Evolutionary conservation across 37 sponge, comb jelly and placozoan genomes (phyloP), one percentile per base, ranked within the genome.

Genomic region (Haliclona indistincta): DNA sequence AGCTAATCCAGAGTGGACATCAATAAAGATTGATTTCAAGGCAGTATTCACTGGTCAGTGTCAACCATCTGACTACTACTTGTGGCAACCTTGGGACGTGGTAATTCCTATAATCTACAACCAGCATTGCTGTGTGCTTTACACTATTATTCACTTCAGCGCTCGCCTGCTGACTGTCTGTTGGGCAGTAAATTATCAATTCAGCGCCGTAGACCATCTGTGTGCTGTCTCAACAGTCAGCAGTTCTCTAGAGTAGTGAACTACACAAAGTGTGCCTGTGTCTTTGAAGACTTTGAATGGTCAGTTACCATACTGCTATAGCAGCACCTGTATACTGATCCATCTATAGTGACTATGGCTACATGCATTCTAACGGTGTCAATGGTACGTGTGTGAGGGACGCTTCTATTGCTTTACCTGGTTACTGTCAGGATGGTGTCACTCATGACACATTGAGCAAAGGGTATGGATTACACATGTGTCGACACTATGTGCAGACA

Each of bases 241-340:
- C 70, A 74, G 45, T 96, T 90, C 63, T 60, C 34, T 4, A 45
- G 91, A 15, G 53, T 41, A 8, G 45, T 74, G 10, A 67, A 8
- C 39, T 54, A 58, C 60, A 33, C 63, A 20, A n/a, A 32, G n/a
- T 96, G 97, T 73, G 36, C 37, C 8, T 96, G 97, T 49, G 78
- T 20, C 10, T 41, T 36, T 22, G 88, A 93, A 20, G 97, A 96
- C 82, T 96, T 78, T 86, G 94, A 93, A 36, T 96, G 97, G 86
- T 93, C 70, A 38, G 79, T 56, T n/a, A n/a, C 3, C 43, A 61
- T 30, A 22, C 15, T 3, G 33, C 45, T 26, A 35, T n/a, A 58
- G 7, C 6, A 20, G 7, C n/a, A 58, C 11, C n/a, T 6, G 6
- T 58, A 8, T 20, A n/a, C 6, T 58, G 11, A 58, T 58, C n/a